Evolutionary conservation across 1,140 invertebrate species (phyloP).

Genomic region (Pectinophora gossypiella): DNA sequence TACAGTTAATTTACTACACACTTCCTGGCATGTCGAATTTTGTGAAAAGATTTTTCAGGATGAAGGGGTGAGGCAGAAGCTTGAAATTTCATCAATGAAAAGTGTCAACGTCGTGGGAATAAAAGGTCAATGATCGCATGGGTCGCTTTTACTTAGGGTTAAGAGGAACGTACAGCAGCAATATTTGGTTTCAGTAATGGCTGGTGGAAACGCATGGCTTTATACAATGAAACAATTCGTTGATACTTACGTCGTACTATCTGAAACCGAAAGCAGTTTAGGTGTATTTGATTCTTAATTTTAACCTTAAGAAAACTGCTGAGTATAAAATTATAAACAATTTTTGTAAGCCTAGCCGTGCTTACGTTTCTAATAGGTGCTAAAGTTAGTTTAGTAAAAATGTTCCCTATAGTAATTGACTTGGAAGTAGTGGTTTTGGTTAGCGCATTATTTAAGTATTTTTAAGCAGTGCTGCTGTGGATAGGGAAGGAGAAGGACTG

Average conservation of each 20-base stretch:
- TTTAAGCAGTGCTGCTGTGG: slow-evolving; percentile 62
- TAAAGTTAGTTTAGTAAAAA: slow-evolving; percentile 69
- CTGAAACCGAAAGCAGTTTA: slow-evolving; percentile 7
- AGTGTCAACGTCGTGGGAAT: neutral
- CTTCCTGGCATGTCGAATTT: slow-evolving; percentile 57
- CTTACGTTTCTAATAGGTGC: slow-evolving; percentile 70
- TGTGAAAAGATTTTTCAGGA: slow-evolving; percentile 18
- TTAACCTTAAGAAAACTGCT: slow-evolving; percentile 62
- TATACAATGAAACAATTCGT: neutral
- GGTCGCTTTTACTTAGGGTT: neutral
- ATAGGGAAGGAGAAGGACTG: slow-evolving; percentile 28
- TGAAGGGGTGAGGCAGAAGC: slow-evolving; percentile 53
- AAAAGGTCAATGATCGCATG: neutral
- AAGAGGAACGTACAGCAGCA: neutral
- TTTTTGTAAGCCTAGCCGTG: slow-evolving; percentile 65
- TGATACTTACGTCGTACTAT: neutral
- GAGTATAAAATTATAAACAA: slow-evolving; percentile 75
- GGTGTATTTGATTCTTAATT: slow-evolving; percentile 54
- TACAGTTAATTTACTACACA: slow-evolving; percentile 62
- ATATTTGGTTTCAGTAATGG: neutral
- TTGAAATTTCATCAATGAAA: slow-evolving; percentile 73
- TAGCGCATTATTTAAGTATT: slow-evolving; percentile 44
- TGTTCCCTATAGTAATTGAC: slow-evolving; percentile 84
- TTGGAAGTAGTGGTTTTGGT: slow-evolving; percentile 77
- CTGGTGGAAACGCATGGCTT: neutral